Evolutionary conservation across 2,888 invertebrate genomes (phyloP).

Genomic region (Mythimna ferrago): DNA sequence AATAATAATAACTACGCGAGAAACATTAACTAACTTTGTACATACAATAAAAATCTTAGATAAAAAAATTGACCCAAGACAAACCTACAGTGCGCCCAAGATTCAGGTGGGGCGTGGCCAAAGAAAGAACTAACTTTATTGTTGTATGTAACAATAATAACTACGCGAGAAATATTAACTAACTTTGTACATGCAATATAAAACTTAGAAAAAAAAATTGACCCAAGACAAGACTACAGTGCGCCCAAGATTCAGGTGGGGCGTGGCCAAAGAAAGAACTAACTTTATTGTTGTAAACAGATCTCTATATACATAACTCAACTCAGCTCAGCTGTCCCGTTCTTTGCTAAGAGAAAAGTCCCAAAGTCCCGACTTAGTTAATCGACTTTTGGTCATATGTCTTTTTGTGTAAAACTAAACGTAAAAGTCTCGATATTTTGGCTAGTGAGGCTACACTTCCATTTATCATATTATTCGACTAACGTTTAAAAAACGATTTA

Average conservation of each 20-base stretch:
- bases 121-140: slow-evolving; percentile 8
- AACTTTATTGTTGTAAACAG: not conserved
- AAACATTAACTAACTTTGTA: too few species aligned
- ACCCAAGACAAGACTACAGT: not conserved
- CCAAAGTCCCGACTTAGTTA: not conserved
- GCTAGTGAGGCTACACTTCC: slow-evolving; percentile 9
- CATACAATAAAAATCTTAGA: too few species aligned
- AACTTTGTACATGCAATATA: too few species aligned
- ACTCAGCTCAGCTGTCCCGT: not conserved
- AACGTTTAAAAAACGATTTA: not conserved
- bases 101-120: not conserved
- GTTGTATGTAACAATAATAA: too few species aligned
- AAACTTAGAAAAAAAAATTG: too few species aligned
- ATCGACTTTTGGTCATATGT: not conserved
- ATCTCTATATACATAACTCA: too few species aligned
- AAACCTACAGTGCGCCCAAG: not conserved
- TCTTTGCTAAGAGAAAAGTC: not conserved
- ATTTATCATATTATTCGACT: not conserved
- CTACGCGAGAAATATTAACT: too few species aligned
- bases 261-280: slow-evolving; percentile 6
- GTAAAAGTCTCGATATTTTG: not conserved
- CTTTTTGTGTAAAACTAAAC: slow-evolving; percentile 20
- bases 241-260: not conserved
- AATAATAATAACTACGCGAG: too few species aligned
- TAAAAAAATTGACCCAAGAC: too few species aligned